phyloP scores from a whole-genome alignment of 2,113 vertebrate genomes.

The Laticauda colubrina region DNA sequence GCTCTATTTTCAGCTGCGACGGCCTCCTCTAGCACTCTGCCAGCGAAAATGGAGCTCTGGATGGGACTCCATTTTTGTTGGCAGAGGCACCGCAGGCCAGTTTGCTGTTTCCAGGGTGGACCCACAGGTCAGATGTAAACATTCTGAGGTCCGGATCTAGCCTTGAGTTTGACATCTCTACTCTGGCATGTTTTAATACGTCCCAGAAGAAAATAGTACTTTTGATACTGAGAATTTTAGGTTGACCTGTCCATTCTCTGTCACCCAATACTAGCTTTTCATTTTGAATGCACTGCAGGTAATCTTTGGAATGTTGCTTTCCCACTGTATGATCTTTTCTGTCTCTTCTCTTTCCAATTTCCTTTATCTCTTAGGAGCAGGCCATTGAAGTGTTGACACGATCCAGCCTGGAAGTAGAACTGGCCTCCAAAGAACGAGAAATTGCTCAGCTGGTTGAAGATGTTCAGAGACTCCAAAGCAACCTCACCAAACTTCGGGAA shows the following conservation, averaged over 20 bases:
- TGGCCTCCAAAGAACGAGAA: slow-evolving; percentile 94
- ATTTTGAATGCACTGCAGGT: neutral
- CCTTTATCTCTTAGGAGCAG: slow-evolving; percentile 74
- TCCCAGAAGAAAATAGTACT: neutral
- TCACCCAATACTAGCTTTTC: neutral
- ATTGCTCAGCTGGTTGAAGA: slow-evolving; percentile 94
- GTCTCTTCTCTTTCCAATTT: too few relatives aligned
- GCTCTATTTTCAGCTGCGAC: too few relatives aligned
- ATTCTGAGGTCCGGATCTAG: too few relatives aligned
- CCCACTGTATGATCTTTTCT: neutral
- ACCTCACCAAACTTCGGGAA: slow-evolving; percentile 92
- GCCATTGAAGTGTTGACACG: slow-evolving; percentile 81
- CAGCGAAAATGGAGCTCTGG: too few relatives aligned
- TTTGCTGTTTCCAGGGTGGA: too few relatives aligned
- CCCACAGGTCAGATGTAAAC: too few relatives aligned
- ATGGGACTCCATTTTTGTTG: too few relatives aligned
- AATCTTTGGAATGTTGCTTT: neutral
- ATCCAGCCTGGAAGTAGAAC: slow-evolving; percentile 89
- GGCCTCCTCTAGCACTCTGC: too few relatives aligned
- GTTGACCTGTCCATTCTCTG: neutral
- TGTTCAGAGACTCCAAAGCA: slow-evolving; percentile 95
- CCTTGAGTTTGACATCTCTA: too few relatives aligned
- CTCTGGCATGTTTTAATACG: neutral
- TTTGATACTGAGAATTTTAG: neutral
- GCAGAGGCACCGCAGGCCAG: too few relatives aligned